Evolutionary conservation across 1,140 invertebrate species (phyloP), one percentile per base, ranked within the genome.

Genomic region (Leptonema lineaticorne): DNA sequence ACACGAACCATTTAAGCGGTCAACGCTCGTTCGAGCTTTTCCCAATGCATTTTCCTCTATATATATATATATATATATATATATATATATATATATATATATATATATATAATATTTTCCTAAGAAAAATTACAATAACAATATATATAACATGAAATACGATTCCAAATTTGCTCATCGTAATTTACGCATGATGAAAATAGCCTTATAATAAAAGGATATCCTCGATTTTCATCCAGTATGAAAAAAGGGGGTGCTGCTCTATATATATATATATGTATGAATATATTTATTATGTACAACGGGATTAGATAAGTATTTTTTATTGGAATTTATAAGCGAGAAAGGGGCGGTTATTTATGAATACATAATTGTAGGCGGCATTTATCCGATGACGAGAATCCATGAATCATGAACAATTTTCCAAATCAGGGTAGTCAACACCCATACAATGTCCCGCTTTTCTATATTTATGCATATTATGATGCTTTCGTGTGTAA

Each of bases 281-380:
- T 53, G 18, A 6, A 5, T 4, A 9, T 16, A 22, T 50, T 57
- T 59, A n/a, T n/a, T n/a, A n/a, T n/a, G n/a, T n/a, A n/a, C n/a
- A n/a, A n/a, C n/a, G n/a, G n/a, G n/a, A n/a, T n/a, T n/a, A n/a
- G n/a, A n/a, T n/a, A n/a, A n/a, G n/a, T 57, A 27, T 24, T 57
- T 68, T 63, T 71, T 68, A 68, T 71, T 71, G 66, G 63, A 63
- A 71, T 71, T 68, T 71, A 48, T 48, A n/a, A n/a, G n/a, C 1
- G 8, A 3, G 16, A 68, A 46, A 24, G 16, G 33, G 66, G 41
- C 53, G 57, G 68, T 69, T 71, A 69, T 71, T 71, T 71, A 71
- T 71, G 70, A 69, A 71, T 62, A 63, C 70, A 69, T 71, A 71
- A 71, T 71, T 71, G 70, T 71, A 71, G 37, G 66, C 70, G 67